A percentile compares a stretch with the other conserved stretches of the same genome.
Evolutionary conservation across 2,888 invertebrate genomes (phyloP).

Genomic region (Nemotelus nigrinus): DNA sequence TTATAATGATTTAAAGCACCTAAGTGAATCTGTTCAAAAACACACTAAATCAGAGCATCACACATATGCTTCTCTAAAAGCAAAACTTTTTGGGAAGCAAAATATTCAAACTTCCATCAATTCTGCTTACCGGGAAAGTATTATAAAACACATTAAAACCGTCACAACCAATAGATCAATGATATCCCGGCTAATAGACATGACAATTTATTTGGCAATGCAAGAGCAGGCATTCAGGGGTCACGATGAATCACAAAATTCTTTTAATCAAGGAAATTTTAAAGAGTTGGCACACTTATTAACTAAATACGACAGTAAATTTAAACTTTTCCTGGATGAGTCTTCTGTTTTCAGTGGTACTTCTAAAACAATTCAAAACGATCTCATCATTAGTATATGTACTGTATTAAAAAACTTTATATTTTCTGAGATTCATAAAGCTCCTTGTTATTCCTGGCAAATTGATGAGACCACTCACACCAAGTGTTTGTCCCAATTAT

Average conservation of each 20-base stretch:
- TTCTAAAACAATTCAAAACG: constrained; percentile 18
- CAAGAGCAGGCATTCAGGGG: constrained; percentile 7
- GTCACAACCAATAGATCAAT: neutral
- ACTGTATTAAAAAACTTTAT: neutral
- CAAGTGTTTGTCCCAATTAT: neutral
- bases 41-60: neutral
- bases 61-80: constrained; percentile 12
- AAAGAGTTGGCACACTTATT: too few species aligned
- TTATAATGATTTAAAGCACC: neutral
- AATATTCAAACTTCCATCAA: neutral
- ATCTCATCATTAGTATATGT: neutral
- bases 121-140: neutral
- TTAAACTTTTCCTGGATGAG: constrained; percentile 1
- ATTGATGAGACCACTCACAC: constrained; percentile 12
- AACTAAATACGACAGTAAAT: neutral
- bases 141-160: neutral
- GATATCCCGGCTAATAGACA: constrained; percentile 3
- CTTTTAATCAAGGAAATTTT: constrained; percentile 1
- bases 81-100: neutral
- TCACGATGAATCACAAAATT: neutral
- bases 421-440: neutral
- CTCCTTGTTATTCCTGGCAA: constrained; percentile 21
- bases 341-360: constrained; percentile 11
- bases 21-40: constrained; percentile 12
- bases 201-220: neutral